A percentile compares a stretch with the other conserved stretches of the same genome.
These are phyloP conservation scores for Xyrauchen texanus DNA, from an alignment of 2,113 vertebrate species.

Conservation along the genomic window DNA sequence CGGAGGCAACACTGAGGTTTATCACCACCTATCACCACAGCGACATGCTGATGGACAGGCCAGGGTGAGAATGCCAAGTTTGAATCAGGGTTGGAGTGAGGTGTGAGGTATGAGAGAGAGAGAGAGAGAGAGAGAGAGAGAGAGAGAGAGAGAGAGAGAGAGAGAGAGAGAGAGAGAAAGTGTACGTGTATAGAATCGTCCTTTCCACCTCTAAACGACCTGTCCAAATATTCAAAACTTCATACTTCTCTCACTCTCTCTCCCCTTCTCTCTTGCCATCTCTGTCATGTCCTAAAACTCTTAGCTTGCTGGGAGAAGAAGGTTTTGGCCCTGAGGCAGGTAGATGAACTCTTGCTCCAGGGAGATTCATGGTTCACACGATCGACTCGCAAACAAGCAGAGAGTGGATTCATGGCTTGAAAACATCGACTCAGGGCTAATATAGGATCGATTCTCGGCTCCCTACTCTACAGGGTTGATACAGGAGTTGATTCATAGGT, in stretches of 20 bases:
- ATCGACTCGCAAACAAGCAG: conserved; percentile 40
- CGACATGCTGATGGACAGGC: conserved; percentile 48
- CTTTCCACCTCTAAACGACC: conserved; percentile 48
- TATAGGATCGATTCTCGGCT: conserved; percentile 67
- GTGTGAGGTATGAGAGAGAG: not conserved
- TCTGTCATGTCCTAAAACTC: conserved; percentile 31
- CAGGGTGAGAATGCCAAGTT: conserved; percentile 42
- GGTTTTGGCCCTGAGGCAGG: conserved; percentile 60
- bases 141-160: too few species aligned
- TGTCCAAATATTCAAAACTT: conserved; percentile 47
- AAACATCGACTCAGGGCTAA: conserved; percentile 66
- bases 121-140: too few species aligned
- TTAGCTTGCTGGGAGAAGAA: conserved; percentile 17
- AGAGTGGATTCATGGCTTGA: conserved; percentile 52
- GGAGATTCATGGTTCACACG: conserved; percentile 68
- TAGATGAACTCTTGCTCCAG: conserved; percentile 66
- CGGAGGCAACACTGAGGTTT: conserved; percentile 69
- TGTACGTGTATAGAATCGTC: conserved; percentile 49
- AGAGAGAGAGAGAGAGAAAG: too few species aligned
- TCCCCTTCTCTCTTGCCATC: conserved; percentile 43
- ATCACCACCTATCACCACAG: conserved; percentile 59
- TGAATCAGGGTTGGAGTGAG: conserved; percentile 22
- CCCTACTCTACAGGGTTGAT: conserved; percentile 57
- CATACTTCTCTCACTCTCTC: conserved; percentile 50
- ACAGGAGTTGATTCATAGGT: conserved; percentile 47